Conservation (phyloP, 2,113 vertebrate species). For the Arvicanthis niloticus region DNA sequence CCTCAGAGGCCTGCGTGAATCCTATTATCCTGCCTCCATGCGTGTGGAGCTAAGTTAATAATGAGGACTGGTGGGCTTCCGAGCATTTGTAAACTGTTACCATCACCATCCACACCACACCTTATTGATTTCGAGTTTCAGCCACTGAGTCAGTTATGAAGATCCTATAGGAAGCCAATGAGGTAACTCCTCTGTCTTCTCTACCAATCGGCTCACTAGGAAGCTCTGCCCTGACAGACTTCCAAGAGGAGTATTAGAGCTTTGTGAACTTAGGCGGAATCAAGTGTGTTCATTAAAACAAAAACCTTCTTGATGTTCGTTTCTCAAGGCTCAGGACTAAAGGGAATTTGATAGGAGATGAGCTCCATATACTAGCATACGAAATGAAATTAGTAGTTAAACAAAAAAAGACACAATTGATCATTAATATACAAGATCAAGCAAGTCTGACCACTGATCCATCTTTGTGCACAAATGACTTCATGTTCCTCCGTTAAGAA, state of each 20-base stretch:
- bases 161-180: not conserved
- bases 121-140: constrained; percentile 58
- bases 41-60: constrained; percentile 75
- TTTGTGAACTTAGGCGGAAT: not conserved
- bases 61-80: constrained; percentile 50
- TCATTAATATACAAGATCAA: not conserved
- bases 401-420: not conserved
- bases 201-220: not conserved
- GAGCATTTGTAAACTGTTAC: constrained; percentile 69
- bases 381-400: constrained; percentile 4
- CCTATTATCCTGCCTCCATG: constrained; percentile 70
- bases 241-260: not conserved
- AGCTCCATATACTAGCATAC: not conserved
- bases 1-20: constrained; percentile 67
- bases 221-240: not conserved
- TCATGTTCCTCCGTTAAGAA: not conserved
- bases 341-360: not conserved
- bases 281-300: not conserved
- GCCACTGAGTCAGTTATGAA: not conserved
- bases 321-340: not conserved
- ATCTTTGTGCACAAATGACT: not conserved
- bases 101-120: constrained; percentile 29
- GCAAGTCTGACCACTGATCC: not conserved
- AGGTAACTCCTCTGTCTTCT: constrained; percentile 26
- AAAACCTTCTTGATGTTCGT: not conserved